Conservation (phyloP, 92 coral and sea anemone genomes). For the Galaxea fascicularis region DNA sequence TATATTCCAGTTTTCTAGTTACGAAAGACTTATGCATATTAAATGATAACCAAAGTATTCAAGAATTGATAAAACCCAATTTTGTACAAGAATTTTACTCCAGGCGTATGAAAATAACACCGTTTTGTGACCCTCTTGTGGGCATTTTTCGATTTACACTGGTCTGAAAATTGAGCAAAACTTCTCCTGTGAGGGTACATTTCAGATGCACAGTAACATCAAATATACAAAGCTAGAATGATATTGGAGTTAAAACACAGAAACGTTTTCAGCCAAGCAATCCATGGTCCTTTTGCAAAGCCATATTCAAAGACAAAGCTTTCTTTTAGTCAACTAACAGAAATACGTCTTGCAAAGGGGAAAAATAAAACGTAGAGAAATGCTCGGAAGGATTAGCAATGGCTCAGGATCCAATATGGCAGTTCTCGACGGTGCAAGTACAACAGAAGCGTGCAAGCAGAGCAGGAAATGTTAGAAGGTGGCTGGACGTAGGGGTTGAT, state of each 20-base stretch:
- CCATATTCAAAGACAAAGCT: conserved; percentile 13
- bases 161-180: conserved; percentile 22
- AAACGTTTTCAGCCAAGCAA: conserved; percentile 10
- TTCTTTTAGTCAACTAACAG: conserved; percentile 28
- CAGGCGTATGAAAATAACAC: conserved; percentile 20
- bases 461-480: conserved; percentile 56
- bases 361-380: conserved; percentile 26
- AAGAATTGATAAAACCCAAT: conserved; percentile 31
- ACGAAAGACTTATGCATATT: background rate
- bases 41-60: conserved; percentile 32
- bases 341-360: background rate
- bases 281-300: conserved; percentile 26
- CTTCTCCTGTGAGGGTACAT: conserved; percentile 28
- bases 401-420: conserved; percentile 37
- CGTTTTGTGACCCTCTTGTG: conserved; percentile 20
- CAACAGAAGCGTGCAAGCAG: conserved; percentile 35
- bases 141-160: conserved; percentile 31
- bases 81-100: background rate
- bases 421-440: conserved; percentile 5
- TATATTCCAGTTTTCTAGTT: conserved; percentile 2
- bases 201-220: conserved; percentile 17
- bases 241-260: background rate
- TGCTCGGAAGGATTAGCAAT: conserved; percentile 16
- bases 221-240: conserved; percentile 1
- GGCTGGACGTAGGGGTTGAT: conserved; percentile 64